Evolutionary conservation across 23 tunicate genomes (phyloP).

Genomic region (Halocynthia aurantium): DNA sequence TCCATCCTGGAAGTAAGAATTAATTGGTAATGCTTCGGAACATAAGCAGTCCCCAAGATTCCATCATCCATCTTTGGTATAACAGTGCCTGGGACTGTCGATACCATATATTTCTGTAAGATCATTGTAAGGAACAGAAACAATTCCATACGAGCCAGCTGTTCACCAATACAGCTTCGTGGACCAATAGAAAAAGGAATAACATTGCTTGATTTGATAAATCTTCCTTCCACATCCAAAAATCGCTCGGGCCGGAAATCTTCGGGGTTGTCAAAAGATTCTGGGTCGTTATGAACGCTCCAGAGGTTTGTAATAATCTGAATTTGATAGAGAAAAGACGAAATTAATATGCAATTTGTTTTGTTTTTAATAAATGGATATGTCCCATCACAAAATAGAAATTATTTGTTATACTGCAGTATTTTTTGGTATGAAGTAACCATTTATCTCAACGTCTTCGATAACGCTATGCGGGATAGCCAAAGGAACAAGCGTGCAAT

Average conservation of each 20-base stretch:
- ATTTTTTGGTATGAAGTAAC: neutral
- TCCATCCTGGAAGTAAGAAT: no score
- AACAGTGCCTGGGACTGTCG: neutral
- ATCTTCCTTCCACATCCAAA: slow-evolving; percentile 1
- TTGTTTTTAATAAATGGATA: no score
- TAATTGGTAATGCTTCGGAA: no score
- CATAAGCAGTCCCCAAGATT: no score
- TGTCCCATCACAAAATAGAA: no score
- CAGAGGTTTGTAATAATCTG: slow-evolving; percentile 2
- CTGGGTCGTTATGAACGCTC: slow-evolving; percentile 16
- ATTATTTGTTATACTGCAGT: neutral
- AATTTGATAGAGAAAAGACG: neutral
- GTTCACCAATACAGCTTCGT: slow-evolving; percentile 6
- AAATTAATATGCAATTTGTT: no score
- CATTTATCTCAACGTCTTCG: slow-evolving; percentile 6
- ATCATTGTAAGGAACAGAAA: slow-evolving; percentile 13
- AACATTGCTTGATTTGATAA: neutral
- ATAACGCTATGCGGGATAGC: neutral
- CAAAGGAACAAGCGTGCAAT: slow-evolving; percentile 6
- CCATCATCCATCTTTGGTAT: no score
- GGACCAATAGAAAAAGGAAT: slow-evolving; percentile 22
- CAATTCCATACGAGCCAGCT: slow-evolving; percentile 20
- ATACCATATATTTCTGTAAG: slow-evolving; percentile 3
- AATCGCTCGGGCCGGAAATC: slow-evolving; percentile 19
- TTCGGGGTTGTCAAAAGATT: neutral